Percentiles rank a stretch among this genome's conserved stretches.
Evolutionary conservation across 2,797 vertebrate species (phyloP).

Genomic region (Sebastes trivittatus): DNA sequence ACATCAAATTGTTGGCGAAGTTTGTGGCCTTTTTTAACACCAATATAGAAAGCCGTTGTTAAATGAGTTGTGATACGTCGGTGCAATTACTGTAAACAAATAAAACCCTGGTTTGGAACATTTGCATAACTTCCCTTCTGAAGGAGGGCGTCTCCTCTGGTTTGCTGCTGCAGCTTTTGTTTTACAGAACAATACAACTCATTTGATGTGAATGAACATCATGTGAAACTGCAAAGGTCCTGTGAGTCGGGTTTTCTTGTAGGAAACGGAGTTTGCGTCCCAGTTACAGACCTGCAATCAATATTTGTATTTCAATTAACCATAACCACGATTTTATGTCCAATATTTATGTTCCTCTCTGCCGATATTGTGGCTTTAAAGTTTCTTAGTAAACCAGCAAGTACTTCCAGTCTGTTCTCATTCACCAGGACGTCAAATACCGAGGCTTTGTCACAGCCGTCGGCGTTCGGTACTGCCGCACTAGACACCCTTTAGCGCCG

Average conservation of each 20-base stretch:
- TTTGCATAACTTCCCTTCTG: neutral
- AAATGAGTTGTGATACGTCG: neutral
- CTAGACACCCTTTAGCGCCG: no score
- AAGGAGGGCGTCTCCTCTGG: neutral
- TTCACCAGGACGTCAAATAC: no score
- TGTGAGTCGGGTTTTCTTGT: no score
- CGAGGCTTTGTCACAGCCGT: no score
- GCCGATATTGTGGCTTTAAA: no score
- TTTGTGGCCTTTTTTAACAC: neutral
- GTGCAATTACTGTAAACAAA: neutral
- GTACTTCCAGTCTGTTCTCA: no score
- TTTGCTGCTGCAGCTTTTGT: neutral
- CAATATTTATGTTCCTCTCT: no score
- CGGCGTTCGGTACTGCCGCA: no score
- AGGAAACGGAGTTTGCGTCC: no score
- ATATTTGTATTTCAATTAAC: neutral
- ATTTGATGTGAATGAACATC: neutral
- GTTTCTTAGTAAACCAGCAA: no score
- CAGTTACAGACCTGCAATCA: neutral
- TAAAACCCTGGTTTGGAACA: neutral
- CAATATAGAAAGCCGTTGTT: neutral
- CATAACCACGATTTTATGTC: neutral
- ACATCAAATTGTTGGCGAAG: neutral
- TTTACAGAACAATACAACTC: neutral
- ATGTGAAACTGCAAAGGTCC: no score